Evolutionary conservation across 2,797 vertebrate genomes (phyloP).

Genomic region (Thalassophryne amazonica): DNA sequence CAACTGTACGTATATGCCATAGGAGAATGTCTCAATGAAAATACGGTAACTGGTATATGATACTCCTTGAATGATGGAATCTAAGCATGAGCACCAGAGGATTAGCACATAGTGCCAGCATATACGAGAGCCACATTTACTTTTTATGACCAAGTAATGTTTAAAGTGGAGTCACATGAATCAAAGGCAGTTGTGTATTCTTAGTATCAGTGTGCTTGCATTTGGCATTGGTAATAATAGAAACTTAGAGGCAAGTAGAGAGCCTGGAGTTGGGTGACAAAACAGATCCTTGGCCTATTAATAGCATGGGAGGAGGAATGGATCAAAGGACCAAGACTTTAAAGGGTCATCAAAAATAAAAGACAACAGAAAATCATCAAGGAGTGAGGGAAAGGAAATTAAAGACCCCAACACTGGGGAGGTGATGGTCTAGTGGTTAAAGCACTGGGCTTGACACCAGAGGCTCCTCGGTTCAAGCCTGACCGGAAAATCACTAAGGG

Average conservation of each 20-base stretch:
- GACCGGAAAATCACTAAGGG: too few relatives aligned
- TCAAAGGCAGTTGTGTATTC: slow-evolving; percentile 68
- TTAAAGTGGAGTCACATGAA: slow-evolving; percentile 59
- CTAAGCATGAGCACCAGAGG: slow-evolving; percentile 33
- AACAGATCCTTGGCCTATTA: slow-evolving; percentile 62
- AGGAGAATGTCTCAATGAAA: slow-evolving; percentile 69
- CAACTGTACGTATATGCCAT: slow-evolving; percentile 41
- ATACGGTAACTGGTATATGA: slow-evolving; percentile 56
- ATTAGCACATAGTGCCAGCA: slow-evolving; percentile 8
- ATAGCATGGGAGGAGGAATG: slow-evolving; percentile 58
- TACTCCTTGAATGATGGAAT: slow-evolving; percentile 37
- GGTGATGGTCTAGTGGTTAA: too few relatives aligned
- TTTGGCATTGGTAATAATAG: slow-evolving; percentile 71
- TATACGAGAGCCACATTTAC: neutral
- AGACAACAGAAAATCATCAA: too few relatives aligned
- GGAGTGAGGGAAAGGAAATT: too few relatives aligned
- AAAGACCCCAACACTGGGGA: too few relatives aligned
- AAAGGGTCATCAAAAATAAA: too few relatives aligned
- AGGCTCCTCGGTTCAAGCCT: too few relatives aligned
- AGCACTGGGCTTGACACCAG: too few relatives aligned
- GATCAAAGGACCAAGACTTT: too few relatives aligned
- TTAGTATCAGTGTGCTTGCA: slow-evolving; percentile 68
- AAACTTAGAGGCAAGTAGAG: slow-evolving; percentile 67
- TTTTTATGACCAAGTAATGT: slow-evolving; percentile 30
- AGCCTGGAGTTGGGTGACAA: slow-evolving; percentile 67